A percentile compares a stretch with the other conserved stretches of the same genome.
These are phyloP conservation scores for Calypte anna DNA, from an alignment of 2,113 vertebrate genomes.

Conservation along the genomic window DNA sequence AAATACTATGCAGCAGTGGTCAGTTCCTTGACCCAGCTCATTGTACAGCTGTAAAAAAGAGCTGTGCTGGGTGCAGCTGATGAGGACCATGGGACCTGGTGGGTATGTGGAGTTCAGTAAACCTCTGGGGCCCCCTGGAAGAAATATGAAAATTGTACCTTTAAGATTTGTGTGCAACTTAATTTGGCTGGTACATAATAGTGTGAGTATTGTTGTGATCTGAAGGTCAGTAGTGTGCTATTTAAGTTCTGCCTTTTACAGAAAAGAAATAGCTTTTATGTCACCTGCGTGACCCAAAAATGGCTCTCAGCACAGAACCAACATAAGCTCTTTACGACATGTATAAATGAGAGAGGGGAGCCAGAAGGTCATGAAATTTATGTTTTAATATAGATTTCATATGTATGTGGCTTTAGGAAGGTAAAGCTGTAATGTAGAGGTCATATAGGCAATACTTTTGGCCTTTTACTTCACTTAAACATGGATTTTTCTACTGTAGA, in stretches of 20 bases:
- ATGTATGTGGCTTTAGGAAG: neutral
- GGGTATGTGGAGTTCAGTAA: neutral
- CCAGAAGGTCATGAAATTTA: neutral
- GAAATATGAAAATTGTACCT: neutral
- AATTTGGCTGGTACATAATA: neutral
- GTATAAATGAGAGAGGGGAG: neutral
- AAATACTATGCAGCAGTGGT: neutral
- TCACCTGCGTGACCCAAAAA: neutral
- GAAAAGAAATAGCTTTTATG: slow-evolving; percentile 28
- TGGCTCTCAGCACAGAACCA: neutral
- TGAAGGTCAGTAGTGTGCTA: neutral
- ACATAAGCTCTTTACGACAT: neutral
- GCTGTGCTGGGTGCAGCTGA: neutral
- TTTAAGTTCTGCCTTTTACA: neutral
- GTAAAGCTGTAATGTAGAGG: neutral
- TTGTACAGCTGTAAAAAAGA: neutral
- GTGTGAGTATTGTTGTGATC: neutral
- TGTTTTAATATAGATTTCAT: slow-evolving; percentile 37
- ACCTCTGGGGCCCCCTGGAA: fast-evolving
- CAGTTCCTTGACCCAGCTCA: neutral
- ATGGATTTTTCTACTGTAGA: neutral
- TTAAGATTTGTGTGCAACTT: neutral
- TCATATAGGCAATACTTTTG: neutral
- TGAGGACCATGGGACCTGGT: neutral
- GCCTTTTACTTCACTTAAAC: slow-evolving; percentile 16